A percentile compares a stretch with the other conserved stretches of the same genome.
Conservation (phyloP, 2,888 invertebrate genomes). For the Labia minor region DNA sequence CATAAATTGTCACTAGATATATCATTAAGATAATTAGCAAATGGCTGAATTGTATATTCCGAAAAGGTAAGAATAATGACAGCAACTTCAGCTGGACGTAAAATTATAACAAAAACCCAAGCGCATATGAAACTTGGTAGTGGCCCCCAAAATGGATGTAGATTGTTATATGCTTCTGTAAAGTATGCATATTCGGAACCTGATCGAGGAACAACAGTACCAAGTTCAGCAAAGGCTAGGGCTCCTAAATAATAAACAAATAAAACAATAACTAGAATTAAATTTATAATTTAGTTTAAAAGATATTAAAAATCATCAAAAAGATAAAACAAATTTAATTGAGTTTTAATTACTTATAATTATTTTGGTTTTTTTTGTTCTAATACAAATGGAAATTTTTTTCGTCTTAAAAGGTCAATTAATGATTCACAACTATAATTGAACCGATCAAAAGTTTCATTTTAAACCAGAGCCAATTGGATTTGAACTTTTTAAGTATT, state of each 20-base stretch:
- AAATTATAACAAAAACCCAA: slow-evolving; percentile 63
- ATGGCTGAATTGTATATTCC: slow-evolving; percentile 60
- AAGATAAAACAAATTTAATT: too few relatives aligned
- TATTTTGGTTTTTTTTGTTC: too few relatives aligned
- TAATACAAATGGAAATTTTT: too few relatives aligned
- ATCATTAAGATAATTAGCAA: slow-evolving; percentile 39
- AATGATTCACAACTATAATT: background rate
- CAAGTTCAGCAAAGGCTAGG: slow-evolving; percentile 67
- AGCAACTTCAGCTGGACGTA: slow-evolving; percentile 68
- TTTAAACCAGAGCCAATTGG: slow-evolving; percentile 5
- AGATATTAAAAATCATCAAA: background rate
- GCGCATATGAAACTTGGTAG: slow-evolving; percentile 64
- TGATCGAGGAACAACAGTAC: slow-evolving; percentile 64
- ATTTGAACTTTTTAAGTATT: background rate
- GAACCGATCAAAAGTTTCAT: background rate
- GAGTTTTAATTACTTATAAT: too few relatives aligned
- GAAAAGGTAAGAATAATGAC: slow-evolving; percentile 66
- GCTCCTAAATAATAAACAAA: slow-evolving; percentile 55
- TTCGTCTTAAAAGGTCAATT: background rate
- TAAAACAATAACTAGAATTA: slow-evolving; percentile 17
- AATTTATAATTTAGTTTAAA: slow-evolving; percentile 19
- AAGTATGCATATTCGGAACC: slow-evolving; percentile 76
- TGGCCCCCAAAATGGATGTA: slow-evolving; percentile 57
- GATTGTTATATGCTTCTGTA: slow-evolving; percentile 56
- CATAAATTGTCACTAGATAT: slow-evolving; percentile 36